Evolutionary conservation across 2,113 vertebrate species (phyloP).

Genomic region (Orientallactaga bullata): DNA sequence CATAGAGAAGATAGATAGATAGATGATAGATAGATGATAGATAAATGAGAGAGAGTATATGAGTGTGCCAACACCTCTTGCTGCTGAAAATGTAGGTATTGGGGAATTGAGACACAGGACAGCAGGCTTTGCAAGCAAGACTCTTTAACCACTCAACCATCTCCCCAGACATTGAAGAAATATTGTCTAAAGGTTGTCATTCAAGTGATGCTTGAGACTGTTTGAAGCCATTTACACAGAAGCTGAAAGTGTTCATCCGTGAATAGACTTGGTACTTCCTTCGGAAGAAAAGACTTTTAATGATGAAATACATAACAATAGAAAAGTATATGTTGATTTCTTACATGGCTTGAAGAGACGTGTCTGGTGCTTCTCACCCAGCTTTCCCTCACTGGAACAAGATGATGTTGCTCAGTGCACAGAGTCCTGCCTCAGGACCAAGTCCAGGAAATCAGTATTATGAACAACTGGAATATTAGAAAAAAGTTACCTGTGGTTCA

Average conservation of each 20-base stretch:
- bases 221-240: not conserved
- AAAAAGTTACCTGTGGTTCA: not conserved
- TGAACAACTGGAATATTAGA: not conserved
- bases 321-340: not conserved
- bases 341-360: not conserved
- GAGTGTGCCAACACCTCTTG: no score
- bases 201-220: not conserved
- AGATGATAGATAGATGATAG: no score
- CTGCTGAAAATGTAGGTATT: no score
- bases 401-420: not conserved
- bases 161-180: no score
- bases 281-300: not conserved
- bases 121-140: no score
- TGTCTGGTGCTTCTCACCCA: rapidly evolving
- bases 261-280: not conserved
- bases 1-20: no score
- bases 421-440: not conserved
- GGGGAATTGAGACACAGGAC: no score
- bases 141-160: no score
- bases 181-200: not conserved
- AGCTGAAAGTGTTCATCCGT: not conserved
- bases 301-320: not conserved
- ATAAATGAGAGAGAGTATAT: no score
- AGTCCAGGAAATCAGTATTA: no score
- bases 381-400: not conserved